These are phyloP conservation scores for Tiaroga cobitis DNA, from an alignment of 2,797 vertebrate genomes.

Conservation along the genomic window DNA sequence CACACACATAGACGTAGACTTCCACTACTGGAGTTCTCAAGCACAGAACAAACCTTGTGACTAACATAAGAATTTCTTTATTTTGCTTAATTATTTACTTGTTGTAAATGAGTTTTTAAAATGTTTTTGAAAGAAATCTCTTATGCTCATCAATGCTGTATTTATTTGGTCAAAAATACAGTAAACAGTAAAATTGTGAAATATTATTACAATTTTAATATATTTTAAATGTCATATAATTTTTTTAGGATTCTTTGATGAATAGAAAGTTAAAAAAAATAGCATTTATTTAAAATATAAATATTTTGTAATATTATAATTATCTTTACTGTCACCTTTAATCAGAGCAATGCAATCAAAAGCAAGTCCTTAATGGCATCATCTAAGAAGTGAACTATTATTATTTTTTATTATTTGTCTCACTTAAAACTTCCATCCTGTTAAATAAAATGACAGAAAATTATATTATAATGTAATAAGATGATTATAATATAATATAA, in stretches of 20 bases:
- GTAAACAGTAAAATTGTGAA: background rate
- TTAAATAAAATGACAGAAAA: background rate
- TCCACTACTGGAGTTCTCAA: background rate
- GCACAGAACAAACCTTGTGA: background rate
- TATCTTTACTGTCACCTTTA: background rate
- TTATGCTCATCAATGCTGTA: background rate
- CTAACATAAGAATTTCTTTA: background rate
- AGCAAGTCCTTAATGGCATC: too few relatives aligned
- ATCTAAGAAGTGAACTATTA: background rate
- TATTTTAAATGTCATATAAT: background rate
- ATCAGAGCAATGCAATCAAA: background rate
- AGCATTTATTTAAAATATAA: background rate
- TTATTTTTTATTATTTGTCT: background rate
- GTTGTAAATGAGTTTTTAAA: background rate
- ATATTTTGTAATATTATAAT: background rate
- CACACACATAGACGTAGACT: conserved; percentile 7
- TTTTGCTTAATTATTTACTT: background rate
- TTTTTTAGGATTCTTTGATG: background rate
- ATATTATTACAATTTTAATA: background rate
- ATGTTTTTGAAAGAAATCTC: background rate
- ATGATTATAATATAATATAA: background rate
- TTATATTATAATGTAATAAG: background rate
- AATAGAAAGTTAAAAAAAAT: background rate
- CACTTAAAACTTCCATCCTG: background rate
- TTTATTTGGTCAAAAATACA: background rate